Base-by-base conservation (phyloP, 2,797 vertebrate genomes). In the Tenualosa thibaudeaui region DNA sequence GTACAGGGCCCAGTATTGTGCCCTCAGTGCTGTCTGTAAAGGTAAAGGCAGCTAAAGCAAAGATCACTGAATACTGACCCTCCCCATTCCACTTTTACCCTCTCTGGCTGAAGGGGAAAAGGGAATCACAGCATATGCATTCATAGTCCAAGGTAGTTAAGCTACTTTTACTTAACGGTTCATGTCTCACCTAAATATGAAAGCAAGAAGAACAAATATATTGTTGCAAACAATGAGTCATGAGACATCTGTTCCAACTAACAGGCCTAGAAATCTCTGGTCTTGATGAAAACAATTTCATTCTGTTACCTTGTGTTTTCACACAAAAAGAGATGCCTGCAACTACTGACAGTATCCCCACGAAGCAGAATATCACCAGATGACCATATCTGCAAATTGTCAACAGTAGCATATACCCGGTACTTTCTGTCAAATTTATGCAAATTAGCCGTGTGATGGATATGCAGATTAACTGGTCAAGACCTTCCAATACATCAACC, bases 1-100 rank as follows among this genome's bases (percentile, higher is more conserved):
- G n/a, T n/a, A n/a, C n/a, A n/a, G n/a, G n/a, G n/a, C n/a, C 7
- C 1, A 7, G 68, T 71, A 83, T 68, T 24, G 46, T 51, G 43
- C 60, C 68, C 5, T 83, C 82, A 51, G 82, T 83, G 43, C 12
- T 51, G 7, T 60, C 60, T 17, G 82, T 68, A 1, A 62, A 84
- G 75, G 83, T 84, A 54, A 84, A 71, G n/a, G n/a, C n/a, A 68
- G 65, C 68, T 50, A 24, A 84, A n/a, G n/a, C n/a, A n/a, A n/a
- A n/a, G n/a, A n/a, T n/a, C n/a, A n/a, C n/a, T n/a, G n/a, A n/a
- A n/a, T n/a, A n/a, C n/a, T n/a, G n/a, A n/a, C n/a, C n/a, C n/a
- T n/a, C n/a, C n/a, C n/a, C n/a, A n/a, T n/a, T n/a, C n/a, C n/a
- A n/a, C n/a, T n/a, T n/a, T n/a, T n/a, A n/a, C n/a, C n/a, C n/a